phyloP scores from a whole-genome alignment of 2,888 invertebrate species.

The Caenorhabditis becei region DNA sequence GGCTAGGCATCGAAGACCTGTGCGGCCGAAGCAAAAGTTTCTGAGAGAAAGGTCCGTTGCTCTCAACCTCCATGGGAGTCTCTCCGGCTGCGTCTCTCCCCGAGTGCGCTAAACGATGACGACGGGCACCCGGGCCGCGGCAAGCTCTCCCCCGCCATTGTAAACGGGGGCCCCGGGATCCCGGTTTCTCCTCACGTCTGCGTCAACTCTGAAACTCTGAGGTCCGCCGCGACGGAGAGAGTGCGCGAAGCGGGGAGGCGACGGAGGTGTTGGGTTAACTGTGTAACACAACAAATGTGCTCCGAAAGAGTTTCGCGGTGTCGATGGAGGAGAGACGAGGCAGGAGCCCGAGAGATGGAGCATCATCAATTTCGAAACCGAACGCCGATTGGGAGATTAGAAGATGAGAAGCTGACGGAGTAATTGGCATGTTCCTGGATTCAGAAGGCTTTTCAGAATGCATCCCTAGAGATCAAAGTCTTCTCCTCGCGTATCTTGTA shows the following conservation, averaged over 20 bases:
- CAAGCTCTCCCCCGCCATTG: constrained; percentile 28
- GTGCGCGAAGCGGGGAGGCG: constrained; percentile 33
- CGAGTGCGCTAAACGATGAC: not conserved
- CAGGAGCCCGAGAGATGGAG: constrained; percentile 18
- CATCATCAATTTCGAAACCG: constrained; percentile 15
- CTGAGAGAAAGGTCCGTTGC: constrained; percentile 11
- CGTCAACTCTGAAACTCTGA: constrained; percentile 36
- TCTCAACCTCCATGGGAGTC: not conserved
- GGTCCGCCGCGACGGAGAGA: constrained; percentile 19
- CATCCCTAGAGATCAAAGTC: too few species aligned
- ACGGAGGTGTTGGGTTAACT: constrained; percentile 56
- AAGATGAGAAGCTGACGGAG: not conserved
- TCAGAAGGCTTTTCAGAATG: too few species aligned
- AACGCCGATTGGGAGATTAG: not conserved
- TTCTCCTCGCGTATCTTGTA: too few species aligned
- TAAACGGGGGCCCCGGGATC: constrained; percentile 34
- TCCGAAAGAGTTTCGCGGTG: constrained; percentile 50
- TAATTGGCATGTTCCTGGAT: too few species aligned
- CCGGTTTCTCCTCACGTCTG: not conserved
- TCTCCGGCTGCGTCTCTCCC: constrained; percentile 5
- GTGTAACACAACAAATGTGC: constrained; percentile 62
- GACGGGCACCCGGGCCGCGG: not conserved
- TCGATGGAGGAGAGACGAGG: constrained; percentile 1
- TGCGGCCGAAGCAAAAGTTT: not conserved
- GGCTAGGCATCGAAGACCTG: constrained; percentile 12